Base-by-base conservation (phyloP, 2,888 invertebrate genomes). In the Chloroclysta siterata region DNA sequence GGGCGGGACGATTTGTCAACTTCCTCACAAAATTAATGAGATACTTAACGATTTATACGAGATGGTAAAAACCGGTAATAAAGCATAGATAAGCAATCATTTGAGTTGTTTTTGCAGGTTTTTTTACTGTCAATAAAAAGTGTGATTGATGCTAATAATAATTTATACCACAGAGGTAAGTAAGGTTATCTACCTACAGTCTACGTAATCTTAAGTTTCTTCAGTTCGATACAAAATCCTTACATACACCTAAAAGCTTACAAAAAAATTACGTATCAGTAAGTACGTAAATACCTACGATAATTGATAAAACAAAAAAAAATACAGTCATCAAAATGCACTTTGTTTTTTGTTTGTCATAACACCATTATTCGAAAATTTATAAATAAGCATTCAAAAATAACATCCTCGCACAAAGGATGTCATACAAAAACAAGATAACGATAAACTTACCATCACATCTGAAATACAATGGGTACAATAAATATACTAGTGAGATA, bases 311-410 rank as follows among this genome's bases (percentile, higher is more conserved):
- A 17, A 17, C 17, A 46, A 17, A 17, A 15, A 7, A 17, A 46
- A 11, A 10, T 11, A 50, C 29, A 29, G 14, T 29, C 15, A 14
- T 33, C 29, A 44, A 29, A 44, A 44, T 54, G 44, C 51, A 15
- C 11, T 33, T 5, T 0, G 17, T 55, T 22, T 52, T 52, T 47
- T 55, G 54, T 36, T 59, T 44, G 28, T 53, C 39, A 39, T 53
- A 28, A 28, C 13, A 0, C 6, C 22, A 10, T 39, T 17, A 11
- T 10, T 17, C 46, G 17, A 46, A 46, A 46, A 46, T 47, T 13
- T 29, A 46, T 46, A 60, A 51, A 61, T 55, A 44, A 33, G 11
- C 33, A 54, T 60, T 55, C 55, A 44, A 50, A 60, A 60, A 60
- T 60, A 60, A 54, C 54, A 63, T 64, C 42, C 59, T 51, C 47